These are phyloP conservation scores for Aleiodes sp. DNA, from an alignment of 1,140 invertebrate species.

Conservation along the genomic window DNA sequence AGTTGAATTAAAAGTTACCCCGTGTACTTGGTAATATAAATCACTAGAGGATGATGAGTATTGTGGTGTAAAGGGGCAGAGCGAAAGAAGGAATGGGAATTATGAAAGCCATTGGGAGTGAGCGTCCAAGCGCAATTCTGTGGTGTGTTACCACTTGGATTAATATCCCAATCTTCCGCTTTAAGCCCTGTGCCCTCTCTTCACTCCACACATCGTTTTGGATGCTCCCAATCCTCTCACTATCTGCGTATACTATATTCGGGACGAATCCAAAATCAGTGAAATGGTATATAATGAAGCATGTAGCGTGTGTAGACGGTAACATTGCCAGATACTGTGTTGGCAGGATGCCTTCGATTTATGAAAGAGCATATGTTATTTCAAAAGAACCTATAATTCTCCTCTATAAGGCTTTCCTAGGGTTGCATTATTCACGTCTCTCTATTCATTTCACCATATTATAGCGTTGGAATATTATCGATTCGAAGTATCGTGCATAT, in stretches of 20 bases:
- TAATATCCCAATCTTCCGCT: conserved; percentile 33
- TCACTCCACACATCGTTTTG: neutral
- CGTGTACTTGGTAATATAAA: conserved; percentile 29
- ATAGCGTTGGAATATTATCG: neutral
- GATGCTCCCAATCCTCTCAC: neutral
- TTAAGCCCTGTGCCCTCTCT: neutral
- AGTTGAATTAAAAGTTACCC: conserved; percentile 13
- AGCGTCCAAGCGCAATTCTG: conserved; percentile 23
- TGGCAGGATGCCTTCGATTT: neutral
- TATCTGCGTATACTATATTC: neutral
- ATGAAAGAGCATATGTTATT: neutral
- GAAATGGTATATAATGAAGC: neutral
- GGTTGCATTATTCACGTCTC: neutral
- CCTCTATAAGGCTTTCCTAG: neutral
- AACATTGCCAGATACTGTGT: neutral
- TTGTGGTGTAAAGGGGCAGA: conserved; percentile 15
- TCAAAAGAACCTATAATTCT: conserved; percentile 4
- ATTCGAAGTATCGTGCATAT: neutral
- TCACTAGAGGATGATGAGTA: conserved; percentile 32
- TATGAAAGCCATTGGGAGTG: conserved; percentile 11
- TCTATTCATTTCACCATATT: neutral
- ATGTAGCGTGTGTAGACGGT: neutral
- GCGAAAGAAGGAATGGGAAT: too few species aligned
- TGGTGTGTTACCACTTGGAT: conserved; percentile 31
- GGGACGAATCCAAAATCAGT: neutral